These are phyloP conservation scores for Pheucticus melanocephalus DNA, from an alignment of 2,113 vertebrate genomes.

Conservation along the genomic window DNA sequence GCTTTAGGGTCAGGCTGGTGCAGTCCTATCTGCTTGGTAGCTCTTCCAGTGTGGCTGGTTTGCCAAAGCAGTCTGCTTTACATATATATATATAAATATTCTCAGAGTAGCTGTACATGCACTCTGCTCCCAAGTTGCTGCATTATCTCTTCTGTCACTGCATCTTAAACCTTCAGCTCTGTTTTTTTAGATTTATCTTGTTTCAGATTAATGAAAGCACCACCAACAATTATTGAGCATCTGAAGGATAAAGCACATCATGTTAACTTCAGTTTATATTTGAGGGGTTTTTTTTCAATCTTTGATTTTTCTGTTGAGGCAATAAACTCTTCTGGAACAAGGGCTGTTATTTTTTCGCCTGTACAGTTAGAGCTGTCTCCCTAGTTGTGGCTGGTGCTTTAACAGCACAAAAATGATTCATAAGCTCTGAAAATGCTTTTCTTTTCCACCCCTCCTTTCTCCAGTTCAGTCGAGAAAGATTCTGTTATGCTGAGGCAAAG, in stretches of 20 bases:
- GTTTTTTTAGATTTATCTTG: background rate
- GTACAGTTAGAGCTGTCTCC: background rate
- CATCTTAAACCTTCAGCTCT: background rate
- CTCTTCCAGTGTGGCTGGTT: background rate
- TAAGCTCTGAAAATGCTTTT: background rate
- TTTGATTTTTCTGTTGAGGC: background rate
- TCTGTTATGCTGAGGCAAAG: background rate
- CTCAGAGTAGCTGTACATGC: background rate
- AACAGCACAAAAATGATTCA: background rate
- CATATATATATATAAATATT: background rate
- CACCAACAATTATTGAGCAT: background rate
- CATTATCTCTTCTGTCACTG: background rate
- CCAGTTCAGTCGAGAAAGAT: background rate
- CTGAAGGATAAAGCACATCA: background rate
- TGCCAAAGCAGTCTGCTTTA: background rate
- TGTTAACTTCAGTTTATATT: background rate
- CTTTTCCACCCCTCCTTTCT: background rate
- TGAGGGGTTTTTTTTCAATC: background rate
- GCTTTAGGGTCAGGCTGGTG: rapidly evolving
- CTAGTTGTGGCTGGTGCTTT: background rate
- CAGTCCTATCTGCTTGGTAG: background rate
- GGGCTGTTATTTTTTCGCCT: background rate
- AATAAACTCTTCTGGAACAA: background rate
- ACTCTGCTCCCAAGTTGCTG: background rate
- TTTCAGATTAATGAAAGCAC: background rate